Evolutionary conservation across 2,113 vertebrate species (phyloP).

Genomic region (Muscicapa adusta): DNA sequence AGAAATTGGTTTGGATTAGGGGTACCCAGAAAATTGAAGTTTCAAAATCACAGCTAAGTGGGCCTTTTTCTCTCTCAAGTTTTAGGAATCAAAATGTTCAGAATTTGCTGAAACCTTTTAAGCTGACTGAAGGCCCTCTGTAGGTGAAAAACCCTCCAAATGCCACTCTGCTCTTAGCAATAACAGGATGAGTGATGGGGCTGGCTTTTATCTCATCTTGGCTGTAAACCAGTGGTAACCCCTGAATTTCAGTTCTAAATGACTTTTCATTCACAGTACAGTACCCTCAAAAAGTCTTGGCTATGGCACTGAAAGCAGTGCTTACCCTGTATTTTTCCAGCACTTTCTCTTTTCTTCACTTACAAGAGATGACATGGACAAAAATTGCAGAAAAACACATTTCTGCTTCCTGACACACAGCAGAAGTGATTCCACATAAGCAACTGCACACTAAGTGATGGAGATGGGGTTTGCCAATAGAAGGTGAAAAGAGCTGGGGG

Average conservation of each 20-base stretch:
- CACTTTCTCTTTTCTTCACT: neutral
- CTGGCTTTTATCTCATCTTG: neutral
- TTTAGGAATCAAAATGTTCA: neutral
- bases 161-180: neutral
- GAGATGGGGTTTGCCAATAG: neutral
- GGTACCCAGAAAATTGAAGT: neutral
- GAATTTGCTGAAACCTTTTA: neutral
- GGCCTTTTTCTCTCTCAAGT: neutral
- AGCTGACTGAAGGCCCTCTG: neutral
- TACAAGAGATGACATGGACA: neutral
- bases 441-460: neutral
- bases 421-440: neutral
- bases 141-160: neutral
- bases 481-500: neutral
- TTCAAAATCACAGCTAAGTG: neutral
- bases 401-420: neutral
- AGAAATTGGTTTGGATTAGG: neutral
- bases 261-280: neutral
- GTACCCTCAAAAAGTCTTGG: neutral
- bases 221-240: neutral
- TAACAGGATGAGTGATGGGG: neutral
- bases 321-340: neutral
- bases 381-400: neutral
- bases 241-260: neutral
- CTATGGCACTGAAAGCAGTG: neutral